Conservation (phyloP, 2,113 vertebrate species). For the Protobothrops flavoviridis region DNA sequence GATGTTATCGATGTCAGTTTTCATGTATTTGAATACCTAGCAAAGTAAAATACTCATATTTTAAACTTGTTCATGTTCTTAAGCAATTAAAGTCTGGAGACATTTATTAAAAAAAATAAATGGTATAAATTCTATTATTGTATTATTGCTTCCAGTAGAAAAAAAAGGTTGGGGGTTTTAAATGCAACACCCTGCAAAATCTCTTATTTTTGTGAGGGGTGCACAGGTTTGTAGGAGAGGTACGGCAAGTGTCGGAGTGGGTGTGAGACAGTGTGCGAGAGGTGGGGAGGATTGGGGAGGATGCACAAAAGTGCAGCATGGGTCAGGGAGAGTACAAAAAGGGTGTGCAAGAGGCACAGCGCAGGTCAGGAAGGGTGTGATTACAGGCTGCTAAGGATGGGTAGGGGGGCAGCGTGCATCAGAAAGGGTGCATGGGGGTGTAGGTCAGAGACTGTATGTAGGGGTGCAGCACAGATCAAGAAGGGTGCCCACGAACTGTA, state of each 20-base stretch:
- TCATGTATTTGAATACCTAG: background rate
- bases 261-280: background rate
- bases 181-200: background rate
- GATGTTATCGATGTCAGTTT: background rate
- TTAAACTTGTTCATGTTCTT: background rate
- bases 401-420: rapidly evolving
- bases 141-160: background rate
- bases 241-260: background rate
- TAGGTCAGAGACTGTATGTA: background rate
- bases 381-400: background rate
- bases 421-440: background rate
- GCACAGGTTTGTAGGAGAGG: background rate
- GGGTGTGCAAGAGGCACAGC: background rate
- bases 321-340: background rate
- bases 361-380: background rate
- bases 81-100: background rate
- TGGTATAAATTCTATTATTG: background rate
- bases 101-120: background rate
- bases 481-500: background rate
- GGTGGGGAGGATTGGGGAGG: background rate
- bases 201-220: background rate
- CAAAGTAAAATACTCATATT: background rate
- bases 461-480: background rate
- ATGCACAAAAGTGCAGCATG: background rate
- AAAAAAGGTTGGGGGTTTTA: background rate